Evolutionary conservation across 2,113 vertebrate species (phyloP).

Genomic region (Vulpes lagopus): DNA sequence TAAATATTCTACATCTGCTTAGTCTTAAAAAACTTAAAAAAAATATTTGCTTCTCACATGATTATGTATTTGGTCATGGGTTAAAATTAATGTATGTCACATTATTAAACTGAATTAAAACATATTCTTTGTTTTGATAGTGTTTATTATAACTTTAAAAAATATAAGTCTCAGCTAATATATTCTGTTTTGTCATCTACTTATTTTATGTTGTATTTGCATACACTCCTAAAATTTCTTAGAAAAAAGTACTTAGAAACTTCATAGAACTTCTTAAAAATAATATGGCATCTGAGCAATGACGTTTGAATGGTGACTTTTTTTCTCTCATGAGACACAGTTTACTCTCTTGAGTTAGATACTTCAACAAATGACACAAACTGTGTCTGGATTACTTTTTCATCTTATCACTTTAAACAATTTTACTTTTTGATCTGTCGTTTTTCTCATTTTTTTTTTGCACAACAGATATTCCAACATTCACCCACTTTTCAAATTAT

Average conservation of each 20-base stretch:
- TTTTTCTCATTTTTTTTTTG: not conserved
- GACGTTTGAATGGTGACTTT: not conserved
- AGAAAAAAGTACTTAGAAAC: not conserved
- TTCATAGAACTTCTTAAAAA: not conserved
- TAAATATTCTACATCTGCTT: conserved; percentile 76
- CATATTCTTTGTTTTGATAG: not conserved
- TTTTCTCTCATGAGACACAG: not conserved
- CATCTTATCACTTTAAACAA: not conserved
- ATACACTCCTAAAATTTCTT: not conserved
- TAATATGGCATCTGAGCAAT: not conserved
- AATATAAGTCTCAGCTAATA: not conserved
- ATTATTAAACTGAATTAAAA: conserved; percentile 24
- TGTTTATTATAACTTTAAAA: not conserved
- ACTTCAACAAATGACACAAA: not conserved
- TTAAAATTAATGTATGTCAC: not conserved
- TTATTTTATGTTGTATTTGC: not conserved
- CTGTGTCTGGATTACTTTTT: not conserved
- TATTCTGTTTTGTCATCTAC: not conserved
- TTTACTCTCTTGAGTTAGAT: not conserved
- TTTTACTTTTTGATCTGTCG: not conserved
- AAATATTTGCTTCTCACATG: conserved; percentile 59
- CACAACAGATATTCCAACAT: not conserved
- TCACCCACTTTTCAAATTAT: not conserved
- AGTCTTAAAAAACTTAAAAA: conserved; percentile 28
- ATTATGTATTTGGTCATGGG: not conserved